Evolutionary conservation across 1,140 invertebrate genomes (phyloP).

Genomic region (Drosophila bipectinata): DNA sequence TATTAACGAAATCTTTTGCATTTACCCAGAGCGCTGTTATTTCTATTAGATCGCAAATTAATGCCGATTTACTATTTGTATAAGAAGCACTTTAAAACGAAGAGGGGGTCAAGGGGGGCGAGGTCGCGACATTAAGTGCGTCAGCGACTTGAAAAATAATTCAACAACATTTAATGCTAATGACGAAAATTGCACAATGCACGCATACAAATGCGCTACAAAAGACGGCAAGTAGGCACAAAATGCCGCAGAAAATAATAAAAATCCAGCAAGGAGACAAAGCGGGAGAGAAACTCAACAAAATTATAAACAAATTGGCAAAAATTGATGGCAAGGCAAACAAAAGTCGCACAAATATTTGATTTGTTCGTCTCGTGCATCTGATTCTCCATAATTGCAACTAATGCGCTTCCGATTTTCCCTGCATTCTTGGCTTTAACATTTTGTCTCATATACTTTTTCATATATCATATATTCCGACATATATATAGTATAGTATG

Average conservation of each 20-base stretch:
- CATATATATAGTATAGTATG: not conserved
- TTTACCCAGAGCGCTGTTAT: constrained; percentile 59
- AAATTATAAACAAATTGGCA: constrained; percentile 77
- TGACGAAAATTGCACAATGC: constrained; percentile 81
- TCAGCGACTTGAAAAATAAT: constrained; percentile 82
- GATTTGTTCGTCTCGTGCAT: constrained; percentile 62
- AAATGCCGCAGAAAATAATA: constrained; percentile 7
- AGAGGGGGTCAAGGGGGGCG: constrained; percentile 2
- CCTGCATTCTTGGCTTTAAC: constrained; percentile 51
- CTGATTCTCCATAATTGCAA: constrained; percentile 73
- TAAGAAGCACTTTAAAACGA: constrained; percentile 58
- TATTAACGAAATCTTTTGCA: constrained; percentile 71
- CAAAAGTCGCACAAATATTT: constrained; percentile 77
- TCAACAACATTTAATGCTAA: constrained; percentile 80
- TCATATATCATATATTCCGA: not conserved
- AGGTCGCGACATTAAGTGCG: constrained; percentile 78
- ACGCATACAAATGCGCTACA: constrained; percentile 47
- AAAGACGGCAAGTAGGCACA: not conserved
- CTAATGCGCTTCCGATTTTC: constrained; percentile 69
- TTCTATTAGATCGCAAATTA: constrained; percentile 80
- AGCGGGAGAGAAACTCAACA: constrained; percentile 40
- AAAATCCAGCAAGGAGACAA: constrained; percentile 11
- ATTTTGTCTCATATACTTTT: not conserved
- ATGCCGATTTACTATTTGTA: constrained; percentile 79
- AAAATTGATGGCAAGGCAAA: constrained; percentile 80